A percentile compares a stretch with the other conserved stretches of the same genome.
phyloP scores from a whole-genome alignment of 2,888 invertebrate genomes.

The Chydorus sphaericus region DNA sequence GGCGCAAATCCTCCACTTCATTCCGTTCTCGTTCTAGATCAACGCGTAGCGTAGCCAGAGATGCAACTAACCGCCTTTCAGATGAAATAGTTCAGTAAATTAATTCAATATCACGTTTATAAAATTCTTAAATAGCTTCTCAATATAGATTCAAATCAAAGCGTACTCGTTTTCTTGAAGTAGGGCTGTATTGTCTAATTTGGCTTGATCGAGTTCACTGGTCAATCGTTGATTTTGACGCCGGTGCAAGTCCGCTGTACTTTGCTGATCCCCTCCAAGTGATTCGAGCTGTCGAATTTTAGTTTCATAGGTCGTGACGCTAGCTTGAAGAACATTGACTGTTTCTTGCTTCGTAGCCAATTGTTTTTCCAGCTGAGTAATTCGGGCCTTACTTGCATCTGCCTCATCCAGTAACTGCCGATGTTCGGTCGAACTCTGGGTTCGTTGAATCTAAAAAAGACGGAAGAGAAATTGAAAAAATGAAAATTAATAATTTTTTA shows the following conservation, averaged over 20 bases:
- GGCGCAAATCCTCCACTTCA: slow-evolving; percentile 8
- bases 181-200: slow-evolving; percentile 2
- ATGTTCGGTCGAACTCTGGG: neutral
- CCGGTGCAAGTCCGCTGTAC: neutral
- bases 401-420: slow-evolving; percentile 2
- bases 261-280: neutral
- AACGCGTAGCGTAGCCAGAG: neutral
- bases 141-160: neutral
- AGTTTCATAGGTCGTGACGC: neutral
- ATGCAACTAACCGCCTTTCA: slow-evolving; percentile 3
- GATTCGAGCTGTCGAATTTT: neutral
- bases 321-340: neutral
- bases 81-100: neutral
- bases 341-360: slow-evolving; percentile 7
- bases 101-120: neutral
- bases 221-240: neutral
- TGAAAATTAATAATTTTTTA: neutral
- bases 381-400: slow-evolving; percentile 4
- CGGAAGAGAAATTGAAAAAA: neutral
- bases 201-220: neutral
- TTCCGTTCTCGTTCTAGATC: slow-evolving; percentile 3
- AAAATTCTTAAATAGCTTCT: neutral
- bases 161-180: slow-evolving; percentile 9
- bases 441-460: neutral
- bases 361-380: neutral